Base-by-base conservation (phyloP, 2,797 vertebrate species). In the Chaetodon trifasciatus region DNA sequence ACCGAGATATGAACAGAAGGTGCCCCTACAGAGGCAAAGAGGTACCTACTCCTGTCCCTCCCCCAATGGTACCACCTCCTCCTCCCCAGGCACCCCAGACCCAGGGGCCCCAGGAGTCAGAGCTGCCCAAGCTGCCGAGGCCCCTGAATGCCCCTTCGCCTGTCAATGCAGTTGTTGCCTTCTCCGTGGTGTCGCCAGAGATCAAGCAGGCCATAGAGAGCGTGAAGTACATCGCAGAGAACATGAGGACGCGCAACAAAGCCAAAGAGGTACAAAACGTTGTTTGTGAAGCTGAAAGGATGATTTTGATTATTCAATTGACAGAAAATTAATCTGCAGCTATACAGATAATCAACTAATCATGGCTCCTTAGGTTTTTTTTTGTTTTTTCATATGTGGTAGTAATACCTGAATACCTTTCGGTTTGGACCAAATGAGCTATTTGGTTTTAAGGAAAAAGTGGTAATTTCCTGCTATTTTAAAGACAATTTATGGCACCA, bases 191-290 rank as follows among this genome's bases (percentile, higher is more conserved):
- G 80, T 96, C 94, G 0, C 93, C 96, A 0, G 97, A 98, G 81
- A 95, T 98, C 28, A 96, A 96, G 73, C 96, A 97, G 66, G 95
- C 97, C 70, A 97, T 98, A 0, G 95, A 94, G 68, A 98, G 95
- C 0, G 91, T 98, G 74, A 97, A 96, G 40, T 98, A 97, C 95
- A 98, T 99, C 0, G 96, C 97, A 16, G 97, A 97, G 90, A 98
- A 98, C 89, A 97, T 98, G 96, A 96, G 93, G 84, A 96, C 91
- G 60, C 97, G 97, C 85, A 98, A 97, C 79, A 96, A 98, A 93
- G 97, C 96, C 72, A 98, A 97, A 91, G 96, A 98, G 97, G 97
- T 98, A 89, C 4, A 21, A 21, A 15, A 32, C 28, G 28, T 32
- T 32, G 28, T 32, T 32, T 32, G 28, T 42, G 50, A 17, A 55